phyloP scores from a whole-genome alignment of 2,113 vertebrate species.

The Haemorhous mexicanus region DNA sequence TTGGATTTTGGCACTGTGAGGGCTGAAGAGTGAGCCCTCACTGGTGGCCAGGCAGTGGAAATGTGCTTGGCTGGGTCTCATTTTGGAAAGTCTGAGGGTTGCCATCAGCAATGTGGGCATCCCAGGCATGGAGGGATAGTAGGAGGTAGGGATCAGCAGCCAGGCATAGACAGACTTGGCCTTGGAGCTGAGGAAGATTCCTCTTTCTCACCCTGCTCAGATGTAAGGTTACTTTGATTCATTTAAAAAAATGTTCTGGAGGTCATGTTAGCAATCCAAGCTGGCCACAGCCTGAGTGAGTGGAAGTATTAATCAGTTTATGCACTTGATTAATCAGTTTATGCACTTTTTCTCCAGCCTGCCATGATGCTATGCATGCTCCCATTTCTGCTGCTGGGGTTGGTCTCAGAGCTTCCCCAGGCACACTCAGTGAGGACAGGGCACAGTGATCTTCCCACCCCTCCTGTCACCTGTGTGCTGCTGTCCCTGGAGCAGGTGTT shows the following conservation, averaged over 20 bases:
- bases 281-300: neutral
- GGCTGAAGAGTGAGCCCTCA: neutral
- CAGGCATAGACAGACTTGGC: neutral
- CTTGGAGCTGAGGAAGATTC: neutral
- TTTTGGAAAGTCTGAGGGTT: neutral
- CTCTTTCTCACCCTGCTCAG: neutral
- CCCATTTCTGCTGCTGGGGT: neutral
- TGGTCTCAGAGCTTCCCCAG: accelerated
- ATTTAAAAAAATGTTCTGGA: neutral
- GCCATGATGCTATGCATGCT: neutral
- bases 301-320: neutral
- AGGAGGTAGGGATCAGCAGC: neutral
- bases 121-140: neutral
- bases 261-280: neutral
- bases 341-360: neutral
- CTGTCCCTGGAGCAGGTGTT: neutral
- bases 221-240: neutral
- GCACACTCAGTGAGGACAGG: neutral
- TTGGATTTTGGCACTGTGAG: neutral
- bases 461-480: neutral
- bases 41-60: neutral
- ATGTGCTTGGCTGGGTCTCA: neutral
- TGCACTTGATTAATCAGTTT: neutral
- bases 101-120: neutral
- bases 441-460: neutral